Conservation (phyloP, 2,888 invertebrate species). For the Micoletzkya japonica region DNA sequence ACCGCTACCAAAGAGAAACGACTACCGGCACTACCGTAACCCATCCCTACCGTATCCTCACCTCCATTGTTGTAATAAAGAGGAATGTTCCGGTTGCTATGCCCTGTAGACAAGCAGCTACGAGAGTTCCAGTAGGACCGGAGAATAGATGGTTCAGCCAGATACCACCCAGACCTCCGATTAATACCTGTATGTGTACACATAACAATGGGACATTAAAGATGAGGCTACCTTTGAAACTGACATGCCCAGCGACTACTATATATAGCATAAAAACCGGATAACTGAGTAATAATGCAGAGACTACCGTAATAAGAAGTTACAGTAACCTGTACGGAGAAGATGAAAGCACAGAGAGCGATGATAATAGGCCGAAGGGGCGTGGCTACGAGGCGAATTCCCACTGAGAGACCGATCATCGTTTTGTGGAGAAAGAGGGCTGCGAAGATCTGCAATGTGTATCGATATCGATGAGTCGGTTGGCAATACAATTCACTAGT, state of each 20-base stretch:
- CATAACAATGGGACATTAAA: too few species aligned
- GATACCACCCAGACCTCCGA: slow-evolving; percentile 72
- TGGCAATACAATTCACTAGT: too few species aligned
- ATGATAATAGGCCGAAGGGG: slow-evolving; percentile 64
- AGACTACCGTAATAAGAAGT: slow-evolving; percentile 26
- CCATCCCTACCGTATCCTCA: too few species aligned
- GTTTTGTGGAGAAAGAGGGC: slow-evolving; percentile 71
- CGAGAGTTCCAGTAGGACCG: slow-evolving; percentile 61
- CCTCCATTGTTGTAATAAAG: slow-evolving; percentile 93
- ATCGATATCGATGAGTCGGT: background rate
- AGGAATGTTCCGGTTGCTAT: slow-evolving; percentile 88
- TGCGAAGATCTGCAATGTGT: slow-evolving; percentile 65
- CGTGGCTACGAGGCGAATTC: slow-evolving; percentile 66
- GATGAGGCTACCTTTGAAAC: slow-evolving; percentile 62
- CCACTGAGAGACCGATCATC: slow-evolving; percentile 71
- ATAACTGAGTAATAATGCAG: background rate
- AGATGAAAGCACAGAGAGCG: slow-evolving; percentile 64
- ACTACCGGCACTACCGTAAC: background rate
- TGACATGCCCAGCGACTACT: background rate
- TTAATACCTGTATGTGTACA: slow-evolving; percentile 70
- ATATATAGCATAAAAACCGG: background rate
- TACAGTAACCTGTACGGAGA: slow-evolving; percentile 52
- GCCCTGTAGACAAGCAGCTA: slow-evolving; percentile 68
- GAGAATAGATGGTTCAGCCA: slow-evolving; percentile 64
- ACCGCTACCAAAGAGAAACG: background rate